Evolutionary conservation across 1,140 invertebrate species (phyloP), one percentile per base, ranked within the genome.

Genomic region (Maniola jurtina): DNA sequence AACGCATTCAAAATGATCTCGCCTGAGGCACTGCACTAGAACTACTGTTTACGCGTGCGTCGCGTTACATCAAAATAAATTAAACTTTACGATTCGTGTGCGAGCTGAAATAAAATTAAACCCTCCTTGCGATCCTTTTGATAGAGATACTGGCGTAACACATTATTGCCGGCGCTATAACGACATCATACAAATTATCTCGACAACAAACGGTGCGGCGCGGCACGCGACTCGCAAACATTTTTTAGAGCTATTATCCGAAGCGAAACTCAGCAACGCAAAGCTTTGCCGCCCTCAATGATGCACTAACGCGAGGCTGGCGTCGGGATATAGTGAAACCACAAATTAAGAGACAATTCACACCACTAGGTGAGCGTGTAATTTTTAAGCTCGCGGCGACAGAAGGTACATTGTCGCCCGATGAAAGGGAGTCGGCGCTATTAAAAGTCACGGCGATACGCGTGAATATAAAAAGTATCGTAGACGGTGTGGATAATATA

Each of bases 261-360:
- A 14, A 68, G 74, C 72, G 75, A 75, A 76, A 77, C 66, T 70
- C 68, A 66, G 62, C 65, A 71, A 72, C 72, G 79, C 77, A 86
- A 86, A 86, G 84, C 86, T 83, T 84, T 86, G 75, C 76, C 73
- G 77, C 72, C 73, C 79, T 81, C 81, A 85, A 83, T 84, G 81
- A 86, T 84, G 79, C 78, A 81, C 76, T 83, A 77, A 75, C 71
- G 76, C 65, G 72, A 72, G 76, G 70, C 74, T 73, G 74, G 64
- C 73, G 72, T 70, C 68, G 74, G 63, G 66, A 76, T 73, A 70
- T 68, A 73, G 70, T 71, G 71, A 73, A 77, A 77, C 72, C 75
- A 79, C 77, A 84, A 84, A 85, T 87, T 86, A 82, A 86, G 77
- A 79, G 78, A 87, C 81, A 86, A 86, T 85, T 78, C 79, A 79